Percentiles rank a stretch among this genome's conserved stretches.
Evolutionary conservation across 2,797 vertebrate genomes (phyloP).

Genomic region (Kryptolebias ocellatus): DNA sequence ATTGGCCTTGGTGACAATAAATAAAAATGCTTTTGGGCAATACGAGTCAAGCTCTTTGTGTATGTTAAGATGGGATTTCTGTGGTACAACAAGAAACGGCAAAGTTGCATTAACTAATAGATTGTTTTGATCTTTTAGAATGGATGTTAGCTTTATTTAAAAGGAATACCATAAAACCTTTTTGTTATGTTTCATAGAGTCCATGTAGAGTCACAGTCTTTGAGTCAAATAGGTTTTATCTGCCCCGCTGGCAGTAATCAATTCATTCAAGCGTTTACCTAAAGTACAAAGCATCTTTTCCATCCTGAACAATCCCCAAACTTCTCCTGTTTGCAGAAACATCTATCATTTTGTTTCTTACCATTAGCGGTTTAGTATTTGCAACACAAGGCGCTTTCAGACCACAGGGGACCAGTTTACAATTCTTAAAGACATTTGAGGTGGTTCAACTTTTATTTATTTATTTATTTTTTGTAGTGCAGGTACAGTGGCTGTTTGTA

Average conservation of each 20-base stretch:
- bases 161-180: background rate
- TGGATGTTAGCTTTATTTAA: slow-evolving; percentile 16
- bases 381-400: slow-evolving; percentile 22
- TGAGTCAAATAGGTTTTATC: slow-evolving; percentile 12
- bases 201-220: slow-evolving; percentile 16
- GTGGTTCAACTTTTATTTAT: too few relatives aligned
- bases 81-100: slow-evolving; percentile 6
- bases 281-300: slow-evolving; percentile 29
- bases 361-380: slow-evolving; percentile 27
- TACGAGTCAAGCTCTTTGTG: slow-evolving; percentile 19
- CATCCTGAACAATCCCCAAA: slow-evolving; percentile 14
- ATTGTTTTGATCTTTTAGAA: slow-evolving; percentile 20
- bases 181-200: background rate
- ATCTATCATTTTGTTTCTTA: slow-evolving; percentile 12
- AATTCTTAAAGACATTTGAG: too few relatives aligned
- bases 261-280: slow-evolving; percentile 20
- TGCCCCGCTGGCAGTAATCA: too few relatives aligned
- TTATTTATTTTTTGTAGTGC: too few relatives aligned
- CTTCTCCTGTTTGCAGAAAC: background rate
- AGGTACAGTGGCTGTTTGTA: too few relatives aligned
- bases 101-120: slow-evolving; percentile 20
- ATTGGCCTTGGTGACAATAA: slow-evolving; percentile 10
- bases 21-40: slow-evolving; percentile 9
- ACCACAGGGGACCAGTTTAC: too few relatives aligned
- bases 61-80: slow-evolving; percentile 17